A percentile compares a stretch with the other conserved stretches of the same genome.
Evolutionary conservation across 2,797 vertebrate genomes (phyloP).

Genomic region (Nothura maculosa): DNA sequence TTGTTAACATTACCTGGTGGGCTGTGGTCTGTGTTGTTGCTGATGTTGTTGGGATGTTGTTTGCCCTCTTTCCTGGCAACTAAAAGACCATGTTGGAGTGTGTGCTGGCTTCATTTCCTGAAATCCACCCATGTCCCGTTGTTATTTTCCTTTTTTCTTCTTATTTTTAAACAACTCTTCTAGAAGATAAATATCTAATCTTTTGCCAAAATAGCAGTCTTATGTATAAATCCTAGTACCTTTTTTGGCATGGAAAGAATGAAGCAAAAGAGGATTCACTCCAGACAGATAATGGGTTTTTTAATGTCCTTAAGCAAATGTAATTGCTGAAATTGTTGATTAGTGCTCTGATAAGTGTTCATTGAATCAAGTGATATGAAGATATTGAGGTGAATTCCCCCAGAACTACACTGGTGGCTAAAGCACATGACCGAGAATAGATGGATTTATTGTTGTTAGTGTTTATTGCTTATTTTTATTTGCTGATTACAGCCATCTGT

Average conservation of each 20-base stretch:
- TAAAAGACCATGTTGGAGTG: not conserved
- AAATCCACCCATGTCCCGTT: not conserved
- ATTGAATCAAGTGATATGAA: not conserved
- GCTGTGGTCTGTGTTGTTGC: not conserved
- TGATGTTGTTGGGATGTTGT: not conserved
- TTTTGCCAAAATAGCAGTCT: not conserved
- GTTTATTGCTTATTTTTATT: not conserved
- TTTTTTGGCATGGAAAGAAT: not conserved
- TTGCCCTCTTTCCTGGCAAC: not conserved
- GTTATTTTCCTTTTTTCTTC: not conserved
- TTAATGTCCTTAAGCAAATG: not conserved
- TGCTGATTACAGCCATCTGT: not conserved
- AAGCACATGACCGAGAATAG: not conserved
- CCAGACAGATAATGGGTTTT: not conserved
- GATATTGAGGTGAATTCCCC: not conserved
- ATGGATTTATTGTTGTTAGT: not conserved
- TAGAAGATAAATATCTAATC: not conserved
- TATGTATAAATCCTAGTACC: not conserved
- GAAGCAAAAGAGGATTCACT: fast-evolving
- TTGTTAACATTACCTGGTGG: not conserved
- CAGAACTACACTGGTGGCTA: not conserved
- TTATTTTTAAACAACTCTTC: not conserved
- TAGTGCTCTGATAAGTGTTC: not conserved
- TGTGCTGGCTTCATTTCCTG: not conserved
- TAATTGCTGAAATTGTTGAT: not conserved